These are phyloP conservation scores for Diploscapter pachys DNA, from an alignment of 1,140 invertebrate genomes.

Conservation along the genomic window DNA sequence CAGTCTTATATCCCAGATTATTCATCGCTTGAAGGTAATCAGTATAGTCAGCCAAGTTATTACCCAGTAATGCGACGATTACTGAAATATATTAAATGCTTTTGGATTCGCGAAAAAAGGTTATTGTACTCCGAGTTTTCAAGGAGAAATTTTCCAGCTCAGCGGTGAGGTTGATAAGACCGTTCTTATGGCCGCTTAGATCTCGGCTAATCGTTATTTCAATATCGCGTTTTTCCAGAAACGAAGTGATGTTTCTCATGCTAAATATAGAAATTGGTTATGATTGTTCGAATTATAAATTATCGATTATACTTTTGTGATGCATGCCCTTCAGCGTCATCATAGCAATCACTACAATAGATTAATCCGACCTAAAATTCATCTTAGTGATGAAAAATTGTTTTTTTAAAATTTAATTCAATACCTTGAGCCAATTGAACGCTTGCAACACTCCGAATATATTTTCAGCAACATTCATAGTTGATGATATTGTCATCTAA, in stretches of 20 bases:
- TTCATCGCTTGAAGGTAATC: no score
- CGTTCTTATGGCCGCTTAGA: background rate
- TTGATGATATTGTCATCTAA: conserved; percentile 28
- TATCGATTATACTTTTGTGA: background rate
- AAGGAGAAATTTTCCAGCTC: background rate
- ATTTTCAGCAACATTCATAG: conserved; percentile 26
- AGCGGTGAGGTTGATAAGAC: no score
- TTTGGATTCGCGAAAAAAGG: background rate
- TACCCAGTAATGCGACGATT: no score
- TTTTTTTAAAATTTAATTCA: background rate
- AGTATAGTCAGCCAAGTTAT: no score
- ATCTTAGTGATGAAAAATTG: background rate
- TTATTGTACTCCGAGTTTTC: background rate
- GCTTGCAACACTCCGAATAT: conserved; percentile 12
- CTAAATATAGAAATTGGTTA: conserved; percentile 1
- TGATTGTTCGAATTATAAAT: background rate
- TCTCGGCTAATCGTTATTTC: background rate
- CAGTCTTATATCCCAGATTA: no score
- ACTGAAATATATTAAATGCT: background rate
- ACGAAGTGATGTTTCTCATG: conserved; percentile 10
- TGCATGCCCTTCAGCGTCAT: background rate
- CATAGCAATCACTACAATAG: conserved; percentile 8
- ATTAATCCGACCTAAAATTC: conserved; percentile 3
- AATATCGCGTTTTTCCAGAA: conserved; percentile 5
- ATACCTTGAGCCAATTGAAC: conserved; percentile 28